Evolutionary conservation across 1,140 invertebrate genomes (phyloP), one percentile per base, ranked within the genome.

Genomic region (Dreissena polymorpha): DNA sequence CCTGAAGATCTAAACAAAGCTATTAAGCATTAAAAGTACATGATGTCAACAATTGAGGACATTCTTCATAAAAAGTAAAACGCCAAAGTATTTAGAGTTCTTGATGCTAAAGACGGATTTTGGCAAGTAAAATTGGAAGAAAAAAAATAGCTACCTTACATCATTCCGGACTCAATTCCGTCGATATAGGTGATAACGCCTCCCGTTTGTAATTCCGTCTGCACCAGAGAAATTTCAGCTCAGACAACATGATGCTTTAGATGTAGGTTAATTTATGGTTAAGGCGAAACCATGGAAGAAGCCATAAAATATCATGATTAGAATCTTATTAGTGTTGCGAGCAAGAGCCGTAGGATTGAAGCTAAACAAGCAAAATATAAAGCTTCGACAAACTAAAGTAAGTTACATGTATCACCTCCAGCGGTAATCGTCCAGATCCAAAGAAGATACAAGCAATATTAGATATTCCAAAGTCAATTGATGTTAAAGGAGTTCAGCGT

Each of bases 141-240:
- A 78, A 25, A 25, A 71, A 49, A 68, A 29, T 0, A 49, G 60
- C 7, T 55, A 23, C n/a, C 29, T 83, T 12, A 76, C 74, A 29
- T 78, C 71, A 25, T 78, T 85, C 23, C 69, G 83, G 27, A 85
- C 77, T 10, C 86, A 83, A 21, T 63, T 78, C 12, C 84, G 81
- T 23, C 65, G 87, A 29, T 88, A 81, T 60, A n/a, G 81, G 27
- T 88, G 84, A 76, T 64, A 86, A n/a, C 27, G 64, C 27, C 14
- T 87, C 12, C 86, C 83, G 13, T 88, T 85, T 57, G 86, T 84
- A 0, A 84, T 87, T 27, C 69, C 53, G 8, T 84, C 71, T 10
- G 73, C 77, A 13, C 93, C 92, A 49, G 92, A 91, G 23, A 93
- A 93, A 49, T 94, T 93, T 84, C 92, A 7, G 64, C 90, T 25